Base-by-base conservation (phyloP, 1,140 invertebrate species). In the Gonatopus flavifemur region DNA sequence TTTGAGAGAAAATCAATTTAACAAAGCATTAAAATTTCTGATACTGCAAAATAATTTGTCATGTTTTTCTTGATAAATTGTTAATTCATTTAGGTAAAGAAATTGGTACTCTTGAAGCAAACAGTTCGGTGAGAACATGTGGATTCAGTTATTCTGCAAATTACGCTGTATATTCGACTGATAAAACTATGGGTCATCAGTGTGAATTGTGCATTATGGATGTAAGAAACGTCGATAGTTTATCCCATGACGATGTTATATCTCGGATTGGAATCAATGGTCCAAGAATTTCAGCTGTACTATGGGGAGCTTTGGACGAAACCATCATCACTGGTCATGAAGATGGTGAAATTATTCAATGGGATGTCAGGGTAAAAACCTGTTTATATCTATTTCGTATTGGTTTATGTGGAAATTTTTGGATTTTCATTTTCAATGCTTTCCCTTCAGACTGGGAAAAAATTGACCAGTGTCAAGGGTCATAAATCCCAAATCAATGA, bases 271-370 rank as follows among this genome's bases (percentile, higher is more conserved):
- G 82, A 0, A 82, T 88, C 33, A 77, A 78, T 22, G 81, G 79
- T n/a, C 82, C 87, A 0, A 96, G 96, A 76, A 91, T 97, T 5
- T 94, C 94, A 5, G 89, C 94, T 0, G 85, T 96, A 74, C 75
- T 95, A 8, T 98, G 95, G 96, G 94, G 94, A 33, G 85, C 87
- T 21, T 77, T 95, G 16, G 96, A 98, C 77, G 90, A 97, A 71
- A 88, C 84, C 19, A 85, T 98, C 13, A 88, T 98, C 22, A 94
- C 93, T 44, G 96, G 95, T 1, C 94, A 97, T 77, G 95, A 97
- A 77, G 90, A 91, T 79, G 96, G 96, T 22, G 89, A 92, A 63
- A 82, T 98, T 43, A 86, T 83, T 33, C 87, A 92, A 61, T 98
- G 93, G 93, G 95, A 99, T 75, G 77, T 94, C 1, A 88, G 88